These are phyloP conservation scores for Carcinoscorpius rotundicauda DNA, from an alignment of 1,140 invertebrate species.

Conservation along the genomic window DNA sequence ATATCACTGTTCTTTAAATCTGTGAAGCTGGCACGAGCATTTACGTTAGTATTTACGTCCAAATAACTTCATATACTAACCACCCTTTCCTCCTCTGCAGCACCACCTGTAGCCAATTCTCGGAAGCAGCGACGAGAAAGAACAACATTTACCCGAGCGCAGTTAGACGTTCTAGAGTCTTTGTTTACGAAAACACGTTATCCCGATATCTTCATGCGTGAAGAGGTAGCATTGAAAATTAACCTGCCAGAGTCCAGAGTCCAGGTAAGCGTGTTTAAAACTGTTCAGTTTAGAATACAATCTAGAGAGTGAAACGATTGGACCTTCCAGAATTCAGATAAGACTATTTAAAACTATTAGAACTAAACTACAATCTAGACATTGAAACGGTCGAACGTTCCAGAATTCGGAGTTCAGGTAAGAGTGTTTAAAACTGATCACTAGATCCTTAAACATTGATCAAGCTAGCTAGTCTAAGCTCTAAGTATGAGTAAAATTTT, in stretches of 20 bases:
- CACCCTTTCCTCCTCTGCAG: background rate
- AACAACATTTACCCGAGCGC: conserved; percentile 93
- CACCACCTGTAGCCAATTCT: background rate
- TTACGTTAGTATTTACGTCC: no score
- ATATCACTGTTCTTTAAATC: no score
- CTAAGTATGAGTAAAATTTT: no score
- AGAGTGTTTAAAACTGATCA: background rate
- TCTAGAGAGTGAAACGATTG: no score
- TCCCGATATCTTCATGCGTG: conserved; percentile 95
- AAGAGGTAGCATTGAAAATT: conserved; percentile 95
- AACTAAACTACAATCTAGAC: no score
- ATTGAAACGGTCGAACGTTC: background rate
- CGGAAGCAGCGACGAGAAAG: conserved; percentile 89
- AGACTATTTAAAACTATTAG: no score
- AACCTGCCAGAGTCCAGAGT: conserved; percentile 94
- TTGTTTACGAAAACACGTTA: conserved; percentile 93
- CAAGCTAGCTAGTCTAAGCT: no score
- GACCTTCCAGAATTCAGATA: no score
- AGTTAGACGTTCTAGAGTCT: conserved; percentile 85
- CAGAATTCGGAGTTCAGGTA: background rate
- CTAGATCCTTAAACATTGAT: no score
- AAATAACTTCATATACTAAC: background rate
- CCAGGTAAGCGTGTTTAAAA: conserved; percentile 61
- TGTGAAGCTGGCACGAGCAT: no score
- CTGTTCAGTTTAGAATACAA: background rate